Base-by-base conservation (phyloP, 1,140 invertebrate genomes). In the Bombus difficillimus region DNA sequence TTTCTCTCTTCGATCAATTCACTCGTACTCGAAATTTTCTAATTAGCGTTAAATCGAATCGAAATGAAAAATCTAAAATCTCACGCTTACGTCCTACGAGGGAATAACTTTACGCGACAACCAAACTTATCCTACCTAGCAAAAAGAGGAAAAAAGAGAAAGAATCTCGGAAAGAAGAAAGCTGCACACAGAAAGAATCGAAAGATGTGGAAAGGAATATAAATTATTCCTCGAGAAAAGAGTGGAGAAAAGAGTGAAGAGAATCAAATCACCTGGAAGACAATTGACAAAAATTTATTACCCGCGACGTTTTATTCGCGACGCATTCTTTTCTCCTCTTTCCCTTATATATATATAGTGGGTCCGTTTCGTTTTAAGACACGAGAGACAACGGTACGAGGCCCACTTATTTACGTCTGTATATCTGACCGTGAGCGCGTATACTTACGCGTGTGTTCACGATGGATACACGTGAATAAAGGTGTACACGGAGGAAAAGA, bases 401-500 rank as follows among this genome's bases (percentile, higher is more conserved):
- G 86, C 88, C 88, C 87, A 89, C 83, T 89, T 89, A 85, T 37
- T 64, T 37, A 47, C 32, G 59, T 22, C 32, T 72, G 83, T 87
- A 83, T 84, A 57, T 28, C 9, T 76, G 77, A 88, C 28, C 10
- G 59, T 62, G 28, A 62, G 25, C 4, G 12, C 57, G 25, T 28
- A 25, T 66, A 53, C 37, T 32, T 69, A 73, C 78, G 37, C 41
- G 32, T 72, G 71, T 15, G 57, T 53, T 69, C 81, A 73, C 53
- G 69, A 66, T 85, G 71, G 80, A 86, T 82, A 78, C 59, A 79
- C 89, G 76, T 68, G 89, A 73, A 86, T 90, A 88, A 88, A 90
- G 77, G 86, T 90, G 89, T 84, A 88, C 87, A 74, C 79, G 68
- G n/a, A 76, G 83, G 86, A 86, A 86, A 90, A 88, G 89, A 90